A percentile compares a stretch with the other conserved stretches of the same genome.
phyloP scores from a whole-genome alignment of 2,888 invertebrate species.

The Linnaemya vulpina region DNA sequence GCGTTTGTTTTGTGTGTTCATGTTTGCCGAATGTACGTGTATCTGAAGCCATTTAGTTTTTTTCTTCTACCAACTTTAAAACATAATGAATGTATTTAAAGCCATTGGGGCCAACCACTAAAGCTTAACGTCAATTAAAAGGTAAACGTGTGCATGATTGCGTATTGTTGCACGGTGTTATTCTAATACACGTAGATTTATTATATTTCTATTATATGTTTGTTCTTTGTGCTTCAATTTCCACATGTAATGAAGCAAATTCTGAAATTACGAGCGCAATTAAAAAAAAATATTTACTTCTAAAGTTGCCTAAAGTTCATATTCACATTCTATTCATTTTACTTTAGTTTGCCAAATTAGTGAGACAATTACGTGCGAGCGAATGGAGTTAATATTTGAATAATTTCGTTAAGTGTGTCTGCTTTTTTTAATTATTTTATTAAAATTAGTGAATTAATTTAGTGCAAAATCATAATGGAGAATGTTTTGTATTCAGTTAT shows the following conservation, averaged over 20 bases:
- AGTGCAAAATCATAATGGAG: no score
- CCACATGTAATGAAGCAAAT: background rate
- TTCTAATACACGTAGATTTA: constrained; percentile 1
- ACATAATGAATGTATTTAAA: constrained; percentile 63
- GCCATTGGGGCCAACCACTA: constrained; percentile 69
- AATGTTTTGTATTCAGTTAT: no score
- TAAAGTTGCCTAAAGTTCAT: background rate
- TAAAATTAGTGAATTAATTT: no score
- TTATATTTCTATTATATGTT: background rate
- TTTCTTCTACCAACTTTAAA: constrained; percentile 33
- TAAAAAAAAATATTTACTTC: background rate
- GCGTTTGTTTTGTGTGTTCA: background rate
- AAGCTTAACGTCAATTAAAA: constrained; percentile 68
- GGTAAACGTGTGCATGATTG: constrained; percentile 23
- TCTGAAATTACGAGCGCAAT: constrained; percentile 4
- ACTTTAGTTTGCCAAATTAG: constrained; percentile 13
- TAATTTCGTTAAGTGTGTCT: no score
- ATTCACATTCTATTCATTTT: background rate
- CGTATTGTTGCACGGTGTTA: background rate
- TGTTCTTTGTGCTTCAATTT: background rate
- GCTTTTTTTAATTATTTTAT: no score
- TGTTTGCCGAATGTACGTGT: constrained; percentile 9
- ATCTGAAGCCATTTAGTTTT: constrained; percentile 39
- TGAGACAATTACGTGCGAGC: constrained; percentile 13
- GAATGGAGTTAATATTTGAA: no score